Conservation (phyloP, 2,797 vertebrate genomes). For the Diplodus puntazzo region DNA sequence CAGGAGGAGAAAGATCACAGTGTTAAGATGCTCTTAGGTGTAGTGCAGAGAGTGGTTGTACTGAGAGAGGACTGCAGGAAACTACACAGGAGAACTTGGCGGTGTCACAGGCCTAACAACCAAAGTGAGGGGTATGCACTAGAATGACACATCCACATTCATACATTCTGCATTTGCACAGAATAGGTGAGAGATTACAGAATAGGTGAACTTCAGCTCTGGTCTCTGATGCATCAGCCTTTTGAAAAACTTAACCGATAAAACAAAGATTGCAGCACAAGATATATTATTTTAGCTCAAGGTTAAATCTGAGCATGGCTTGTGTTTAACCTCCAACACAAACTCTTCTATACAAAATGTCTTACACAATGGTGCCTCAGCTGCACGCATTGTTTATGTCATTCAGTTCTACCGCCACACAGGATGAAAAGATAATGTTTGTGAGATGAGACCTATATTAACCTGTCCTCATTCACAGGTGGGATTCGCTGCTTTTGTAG, state of each 20-base stretch:
- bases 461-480: conserved; percentile 38
- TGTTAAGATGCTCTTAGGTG: conserved; percentile 55
- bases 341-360: conserved; percentile 4
- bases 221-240: not conserved
- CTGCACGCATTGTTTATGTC: conserved; percentile 13
- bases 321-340: conserved; percentile 27
- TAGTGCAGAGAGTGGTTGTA: conserved; percentile 20
- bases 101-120: conserved; percentile 11
- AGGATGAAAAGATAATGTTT: conserved; percentile 10
- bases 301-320: conserved; percentile 14
- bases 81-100: not conserved
- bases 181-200: not conserved
- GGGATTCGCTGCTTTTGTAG: conserved; percentile 14
- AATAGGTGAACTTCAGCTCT: not conserved
- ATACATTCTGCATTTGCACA: not conserved
- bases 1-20: conserved; percentile 31
- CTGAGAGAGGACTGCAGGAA: conserved; percentile 8
- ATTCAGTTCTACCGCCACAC: conserved; percentile 19
- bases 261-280: not conserved
- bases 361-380: conserved; percentile 13
- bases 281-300: conserved; percentile 16
- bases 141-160: not conserved
- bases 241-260: not conserved
- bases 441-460: conserved; percentile 17
- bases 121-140: not conserved